These are phyloP conservation scores for Scaeva pyrastri DNA, from an alignment of 2,888 invertebrate genomes.

Conservation along the genomic window DNA sequence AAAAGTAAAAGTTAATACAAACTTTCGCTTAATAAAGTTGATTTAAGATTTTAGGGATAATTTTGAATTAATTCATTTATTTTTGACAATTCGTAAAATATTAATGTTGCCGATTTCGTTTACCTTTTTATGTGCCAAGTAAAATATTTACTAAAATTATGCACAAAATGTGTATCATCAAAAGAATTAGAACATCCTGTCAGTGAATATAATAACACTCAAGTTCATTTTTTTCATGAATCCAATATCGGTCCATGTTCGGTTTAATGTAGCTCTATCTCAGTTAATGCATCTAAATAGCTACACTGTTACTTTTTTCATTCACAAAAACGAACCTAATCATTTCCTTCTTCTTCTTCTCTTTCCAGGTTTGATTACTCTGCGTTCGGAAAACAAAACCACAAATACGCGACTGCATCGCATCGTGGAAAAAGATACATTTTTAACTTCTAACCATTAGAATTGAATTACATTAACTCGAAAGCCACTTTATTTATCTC, in stretches of 20 bases:
- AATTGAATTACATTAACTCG: conserved; percentile 45
- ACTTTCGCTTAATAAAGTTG: no score
- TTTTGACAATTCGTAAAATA: no score
- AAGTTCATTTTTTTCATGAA: not conserved
- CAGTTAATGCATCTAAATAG: not conserved
- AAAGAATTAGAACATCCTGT: no score
- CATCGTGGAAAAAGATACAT: conserved; percentile 28
- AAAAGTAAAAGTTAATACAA: no score
- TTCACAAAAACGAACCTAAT: not conserved
- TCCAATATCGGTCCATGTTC: not conserved
- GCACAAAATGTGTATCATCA: no score
- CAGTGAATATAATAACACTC: no score
- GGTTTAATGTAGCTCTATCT: not conserved
- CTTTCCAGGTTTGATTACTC: conserved; percentile 62
- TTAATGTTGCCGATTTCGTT: no score
- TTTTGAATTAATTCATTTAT: no score
- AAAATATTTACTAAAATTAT: no score
- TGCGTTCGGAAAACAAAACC: conserved; percentile 22
- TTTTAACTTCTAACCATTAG: conserved; percentile 30
- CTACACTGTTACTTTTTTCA: not conserved
- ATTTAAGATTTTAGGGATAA: no score
- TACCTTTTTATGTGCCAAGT: no score
- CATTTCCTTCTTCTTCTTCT: conserved; percentile 26
- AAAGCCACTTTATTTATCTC: conserved; percentile 30
- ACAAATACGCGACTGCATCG: conserved; percentile 38